Evolutionary conservation across 2,113 vertebrate genomes (phyloP).

Genomic region (Varanus komodoensis): DNA sequence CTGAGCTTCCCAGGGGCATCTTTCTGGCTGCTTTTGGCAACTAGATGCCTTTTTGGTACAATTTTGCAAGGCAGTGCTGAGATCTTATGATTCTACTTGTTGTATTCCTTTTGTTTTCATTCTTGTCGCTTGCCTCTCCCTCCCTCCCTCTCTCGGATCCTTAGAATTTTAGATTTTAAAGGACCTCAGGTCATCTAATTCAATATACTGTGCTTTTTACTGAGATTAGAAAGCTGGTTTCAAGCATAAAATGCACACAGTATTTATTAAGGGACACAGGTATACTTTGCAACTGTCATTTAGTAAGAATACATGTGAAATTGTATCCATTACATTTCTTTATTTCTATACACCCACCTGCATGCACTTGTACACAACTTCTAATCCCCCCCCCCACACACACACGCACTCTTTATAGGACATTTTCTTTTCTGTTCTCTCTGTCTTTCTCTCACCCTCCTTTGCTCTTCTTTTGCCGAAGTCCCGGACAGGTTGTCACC

Average conservation of each 20-base stretch:
- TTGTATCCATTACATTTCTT: not conserved
- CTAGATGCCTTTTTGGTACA: not conserved
- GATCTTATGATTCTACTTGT: not conserved
- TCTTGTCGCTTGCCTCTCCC: not conserved
- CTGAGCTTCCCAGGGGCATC: not conserved
- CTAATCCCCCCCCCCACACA: not conserved
- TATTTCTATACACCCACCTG: too few relatives aligned
- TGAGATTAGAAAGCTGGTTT: not conserved
- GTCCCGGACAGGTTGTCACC: constrained; percentile 62
- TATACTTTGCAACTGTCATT: not conserved
- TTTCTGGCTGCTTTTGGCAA: not conserved
- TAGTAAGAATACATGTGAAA: not conserved
- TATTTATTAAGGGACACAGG: not conserved
- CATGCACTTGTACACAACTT: not conserved
- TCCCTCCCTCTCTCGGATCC: not conserved
- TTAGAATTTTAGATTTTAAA: not conserved
- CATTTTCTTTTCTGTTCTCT: not conserved
- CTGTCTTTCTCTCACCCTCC: constrained; percentile 35
- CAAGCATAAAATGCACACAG: not conserved
- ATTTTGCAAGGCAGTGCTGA: not conserved
- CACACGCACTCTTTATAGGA: not conserved
- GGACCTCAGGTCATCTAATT: not conserved
- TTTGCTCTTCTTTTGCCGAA: constrained; percentile 19
- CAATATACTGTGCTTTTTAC: not conserved
- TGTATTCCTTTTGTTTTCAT: not conserved